Evolutionary conservation across 2,113 vertebrate species (phyloP).

Genomic region (Forbesichthys papilliferus): DNA sequence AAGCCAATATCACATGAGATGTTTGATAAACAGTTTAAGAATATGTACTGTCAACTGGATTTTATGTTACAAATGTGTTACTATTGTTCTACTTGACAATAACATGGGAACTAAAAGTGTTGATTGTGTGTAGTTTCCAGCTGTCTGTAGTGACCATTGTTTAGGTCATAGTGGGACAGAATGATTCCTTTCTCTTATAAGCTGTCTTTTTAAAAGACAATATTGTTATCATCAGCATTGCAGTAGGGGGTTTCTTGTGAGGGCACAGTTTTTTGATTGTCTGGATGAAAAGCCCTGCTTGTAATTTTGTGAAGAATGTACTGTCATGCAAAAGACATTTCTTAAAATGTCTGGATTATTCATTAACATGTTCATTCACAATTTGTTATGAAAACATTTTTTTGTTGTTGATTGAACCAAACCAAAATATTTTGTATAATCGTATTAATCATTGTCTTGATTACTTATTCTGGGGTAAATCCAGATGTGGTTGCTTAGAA

Average conservation of each 20-base stretch:
- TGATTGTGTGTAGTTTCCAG: slow-evolving; percentile 25
- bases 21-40: slow-evolving; percentile 45
- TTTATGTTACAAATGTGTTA: slow-evolving; percentile 54
- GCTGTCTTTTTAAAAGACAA: slow-evolving; percentile 17
- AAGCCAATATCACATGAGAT: slow-evolving; percentile 14
- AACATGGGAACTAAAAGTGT: slow-evolving; percentile 37
- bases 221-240: slow-evolving; percentile 3
- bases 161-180: slow-evolving; percentile 26
- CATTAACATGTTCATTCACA: slow-evolving; percentile 26
- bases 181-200: slow-evolving; percentile 16
- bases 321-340: slow-evolving; percentile 29
- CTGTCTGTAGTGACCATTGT: not conserved
- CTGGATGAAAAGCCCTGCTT: slow-evolving; percentile 33
- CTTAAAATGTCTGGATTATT: slow-evolving; percentile 35
- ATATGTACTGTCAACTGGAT: slow-evolving; percentile 68
- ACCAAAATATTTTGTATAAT: slow-evolving; percentile 67
- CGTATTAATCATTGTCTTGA: slow-evolving; percentile 48
- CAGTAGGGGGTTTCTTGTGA: slow-evolving; percentile 8
- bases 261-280: slow-evolving; percentile 6
- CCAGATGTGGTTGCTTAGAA: slow-evolving; percentile 32
- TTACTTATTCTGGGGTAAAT: slow-evolving; percentile 23
- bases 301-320: slow-evolving; percentile 58
- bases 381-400: slow-evolving; percentile 7
- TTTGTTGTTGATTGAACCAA: slow-evolving; percentile 45
- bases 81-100: slow-evolving; percentile 24